Conservation (phyloP, 1,140 invertebrate species). For the Hyphantria cunea region DNA sequence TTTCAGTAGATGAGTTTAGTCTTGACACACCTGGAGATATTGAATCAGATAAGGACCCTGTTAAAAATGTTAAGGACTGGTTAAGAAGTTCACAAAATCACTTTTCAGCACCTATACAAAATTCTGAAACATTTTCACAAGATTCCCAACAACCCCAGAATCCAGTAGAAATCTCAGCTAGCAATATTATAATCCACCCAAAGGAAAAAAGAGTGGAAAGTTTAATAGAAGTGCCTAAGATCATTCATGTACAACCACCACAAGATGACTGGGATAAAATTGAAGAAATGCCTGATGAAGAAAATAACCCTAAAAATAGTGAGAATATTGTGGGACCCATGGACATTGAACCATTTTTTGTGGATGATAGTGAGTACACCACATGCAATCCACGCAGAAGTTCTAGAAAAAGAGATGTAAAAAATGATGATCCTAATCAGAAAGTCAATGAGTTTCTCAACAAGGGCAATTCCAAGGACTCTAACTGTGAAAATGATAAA, state of each 20-base stretch:
- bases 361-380: constrained; percentile 51
- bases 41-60: constrained; percentile 41
- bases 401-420: constrained; percentile 55
- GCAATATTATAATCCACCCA: constrained; percentile 56
- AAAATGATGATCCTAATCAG: constrained; percentile 26
- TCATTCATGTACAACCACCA: constrained; percentile 39
- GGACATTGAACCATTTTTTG: constrained; percentile 54
- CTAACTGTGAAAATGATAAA: constrained; percentile 42
- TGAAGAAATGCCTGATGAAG: constrained; percentile 55
- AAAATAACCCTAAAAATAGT: constrained; percentile 44
- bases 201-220: constrained; percentile 39
- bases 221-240: constrained; percentile 30
- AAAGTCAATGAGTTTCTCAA: constrained; percentile 1
- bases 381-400: constrained; percentile 62
- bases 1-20: constrained; percentile 59
- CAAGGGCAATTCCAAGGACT: constrained; percentile 44
- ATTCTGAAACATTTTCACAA: constrained; percentile 48
- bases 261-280: constrained; percentile 76
- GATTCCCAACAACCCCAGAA: constrained; percentile 27
- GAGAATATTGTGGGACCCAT: constrained; percentile 55
- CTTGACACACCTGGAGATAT: constrained; percentile 34
- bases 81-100: constrained; percentile 66
- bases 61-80: constrained; percentile 68
- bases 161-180: constrained; percentile 41
- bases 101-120: constrained; percentile 56